Evolutionary conservation across 2,113 vertebrate genomes (phyloP).

Genomic region (Ptychochromis oligacanthus): DNA sequence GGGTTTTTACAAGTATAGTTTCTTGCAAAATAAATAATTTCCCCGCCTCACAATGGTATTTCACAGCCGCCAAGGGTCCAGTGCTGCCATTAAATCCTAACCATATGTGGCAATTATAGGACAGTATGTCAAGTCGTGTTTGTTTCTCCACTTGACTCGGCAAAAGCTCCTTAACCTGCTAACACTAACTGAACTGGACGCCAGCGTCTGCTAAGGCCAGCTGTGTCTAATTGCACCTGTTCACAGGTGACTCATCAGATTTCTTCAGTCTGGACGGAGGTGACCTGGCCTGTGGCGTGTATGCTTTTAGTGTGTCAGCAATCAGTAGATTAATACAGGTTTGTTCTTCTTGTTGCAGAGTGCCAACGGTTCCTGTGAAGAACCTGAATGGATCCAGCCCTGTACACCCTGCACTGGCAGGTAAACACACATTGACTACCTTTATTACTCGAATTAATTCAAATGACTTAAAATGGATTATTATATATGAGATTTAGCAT

Average conservation of each 20-base stretch:
- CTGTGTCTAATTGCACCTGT: constrained; percentile 18
- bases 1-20: neutral
- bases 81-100: neutral
- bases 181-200: neutral
- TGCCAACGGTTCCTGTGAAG: constrained; percentile 94
- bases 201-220: neutral
- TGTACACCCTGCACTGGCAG: constrained; percentile 91
- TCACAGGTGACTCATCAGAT: constrained; percentile 44
- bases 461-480: neutral
- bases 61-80: neutral
- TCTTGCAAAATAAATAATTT: neutral
- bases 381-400: constrained; percentile 93
- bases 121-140: constrained; percentile 7
- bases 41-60: neutral
- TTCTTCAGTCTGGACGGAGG: neutral
- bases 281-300: neutral
- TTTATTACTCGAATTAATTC: neutral
- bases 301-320: neutral
- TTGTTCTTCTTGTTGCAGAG: constrained; percentile 72
- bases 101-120: neutral
- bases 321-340: neutral
- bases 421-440: constrained; percentile 59
- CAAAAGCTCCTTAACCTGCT: constrained; percentile 56
- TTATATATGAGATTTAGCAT: too few species aligned
- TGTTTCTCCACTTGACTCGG: constrained; percentile 28